Conservation (phyloP, 2,113 vertebrate species). For the Tympanuchus pallidicinctus region DNA sequence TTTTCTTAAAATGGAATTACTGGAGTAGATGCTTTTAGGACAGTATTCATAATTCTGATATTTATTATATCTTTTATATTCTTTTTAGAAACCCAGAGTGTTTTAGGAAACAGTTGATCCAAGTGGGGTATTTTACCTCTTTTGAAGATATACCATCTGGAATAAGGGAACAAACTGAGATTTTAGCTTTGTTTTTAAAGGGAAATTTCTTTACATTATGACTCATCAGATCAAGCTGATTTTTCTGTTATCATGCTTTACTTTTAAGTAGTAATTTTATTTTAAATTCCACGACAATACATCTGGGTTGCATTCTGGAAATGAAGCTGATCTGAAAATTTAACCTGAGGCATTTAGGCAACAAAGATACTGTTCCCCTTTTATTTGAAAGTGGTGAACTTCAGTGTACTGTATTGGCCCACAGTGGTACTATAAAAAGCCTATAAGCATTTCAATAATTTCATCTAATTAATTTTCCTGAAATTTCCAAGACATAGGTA, state of each 20-base stretch:
- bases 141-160: constrained; percentile 47
- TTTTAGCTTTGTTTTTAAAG: constrained; percentile 56
- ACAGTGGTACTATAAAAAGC: neutral
- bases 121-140: constrained; percentile 33
- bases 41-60: constrained; percentile 23
- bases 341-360: constrained; percentile 33
- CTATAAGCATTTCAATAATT: neutral
- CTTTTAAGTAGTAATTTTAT: constrained; percentile 64
- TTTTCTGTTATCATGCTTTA: constrained; percentile 55
- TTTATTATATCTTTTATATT: neutral
- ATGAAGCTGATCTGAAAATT: constrained; percentile 54
- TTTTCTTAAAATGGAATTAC: neutral
- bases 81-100: neutral
- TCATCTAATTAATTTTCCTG: constrained; percentile 43
- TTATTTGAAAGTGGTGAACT: constrained; percentile 29
- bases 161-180: constrained; percentile 38
- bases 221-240: constrained; percentile 71
- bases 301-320: constrained; percentile 68
- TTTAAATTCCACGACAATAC: constrained; percentile 47
- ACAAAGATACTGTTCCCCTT: neutral
- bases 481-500: neutral
- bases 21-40: neutral
- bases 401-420: neutral
- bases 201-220: constrained; percentile 72
- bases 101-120: neutral